Evolutionary conservation across 2,888 invertebrate genomes (phyloP).

Genomic region (Acrobasis suavella): DNA sequence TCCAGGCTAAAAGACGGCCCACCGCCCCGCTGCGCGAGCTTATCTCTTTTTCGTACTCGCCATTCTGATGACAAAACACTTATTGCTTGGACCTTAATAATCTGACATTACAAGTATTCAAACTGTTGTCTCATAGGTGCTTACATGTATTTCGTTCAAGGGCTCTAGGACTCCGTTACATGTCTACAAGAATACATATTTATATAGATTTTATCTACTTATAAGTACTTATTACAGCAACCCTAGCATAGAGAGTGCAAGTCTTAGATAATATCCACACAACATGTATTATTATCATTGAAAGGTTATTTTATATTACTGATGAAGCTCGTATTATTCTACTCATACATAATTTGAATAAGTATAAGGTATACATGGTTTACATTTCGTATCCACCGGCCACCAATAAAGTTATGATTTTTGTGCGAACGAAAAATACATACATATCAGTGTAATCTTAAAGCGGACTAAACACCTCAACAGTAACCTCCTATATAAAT

Average conservation of each 20-base stretch:
- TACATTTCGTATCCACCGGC: neutral
- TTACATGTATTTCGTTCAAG: neutral
- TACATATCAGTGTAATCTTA: neutral
- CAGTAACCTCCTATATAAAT: neutral
- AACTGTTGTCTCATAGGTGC: neutral
- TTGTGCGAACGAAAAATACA: constrained; percentile 19
- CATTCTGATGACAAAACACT: no score
- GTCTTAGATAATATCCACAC: constrained; percentile 1
- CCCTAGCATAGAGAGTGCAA: neutral
- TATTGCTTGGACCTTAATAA: neutral
- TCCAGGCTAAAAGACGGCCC: constrained; percentile 22
- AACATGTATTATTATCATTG: constrained; percentile 17
- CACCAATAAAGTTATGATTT: constrained; percentile 2
- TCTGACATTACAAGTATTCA: neutral
- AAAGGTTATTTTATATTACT: constrained; percentile 9
- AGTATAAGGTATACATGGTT: neutral
- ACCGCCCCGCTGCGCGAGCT: neutral
- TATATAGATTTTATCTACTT: constrained; percentile 1
- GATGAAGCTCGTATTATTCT: constrained; percentile 13
- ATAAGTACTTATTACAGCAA: neutral
- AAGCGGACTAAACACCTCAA: constrained; percentile 10
- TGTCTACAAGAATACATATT: neutral
- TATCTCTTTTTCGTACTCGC: no score
- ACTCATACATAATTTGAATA: neutral
- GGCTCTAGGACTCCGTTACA: neutral